phyloP scores from a whole-genome alignment of 2,888 invertebrate species.

The Seladonia tumulorum region DNA sequence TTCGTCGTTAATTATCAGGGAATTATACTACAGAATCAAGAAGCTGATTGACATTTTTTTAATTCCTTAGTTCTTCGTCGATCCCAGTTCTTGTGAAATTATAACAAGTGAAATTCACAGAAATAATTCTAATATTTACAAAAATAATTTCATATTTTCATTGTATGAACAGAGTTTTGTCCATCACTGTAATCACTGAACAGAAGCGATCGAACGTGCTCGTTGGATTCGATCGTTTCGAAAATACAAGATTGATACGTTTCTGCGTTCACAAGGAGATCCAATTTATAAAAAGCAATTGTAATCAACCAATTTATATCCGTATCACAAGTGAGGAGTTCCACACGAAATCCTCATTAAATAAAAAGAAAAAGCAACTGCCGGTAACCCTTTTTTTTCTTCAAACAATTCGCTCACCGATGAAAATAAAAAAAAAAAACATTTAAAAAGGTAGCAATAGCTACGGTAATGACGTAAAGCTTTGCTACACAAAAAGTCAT shows the following conservation, averaged over 20 bases:
- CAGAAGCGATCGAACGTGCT: slow-evolving; percentile 8
- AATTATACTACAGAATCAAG: not conserved
- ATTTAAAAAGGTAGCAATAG: not conserved
- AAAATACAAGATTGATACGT: too few species aligned
- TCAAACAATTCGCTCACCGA: not conserved
- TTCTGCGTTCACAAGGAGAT: too few species aligned
- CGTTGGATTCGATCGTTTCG: not conserved
- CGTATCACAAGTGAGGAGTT: slow-evolving; percentile 34
- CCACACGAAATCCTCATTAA: slow-evolving; percentile 1
- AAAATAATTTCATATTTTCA: not conserved
- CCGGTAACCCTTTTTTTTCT: not conserved
- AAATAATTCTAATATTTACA: not conserved
- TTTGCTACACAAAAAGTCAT: slow-evolving; percentile 7
- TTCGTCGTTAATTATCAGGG: not conserved
- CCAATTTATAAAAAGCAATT: not conserved
- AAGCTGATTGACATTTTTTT: not conserved
- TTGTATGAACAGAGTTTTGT: not conserved
- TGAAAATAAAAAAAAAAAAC: not conserved
- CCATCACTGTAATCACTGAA: slow-evolving; percentile 3
- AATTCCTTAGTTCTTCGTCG: not conserved
- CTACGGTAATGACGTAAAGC: not conserved
- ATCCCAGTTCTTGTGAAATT: not conserved
- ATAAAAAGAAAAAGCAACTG: not conserved
- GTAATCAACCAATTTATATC: slow-evolving; percentile 16
- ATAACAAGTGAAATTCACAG: not conserved